Evolutionary conservation across 2,797 vertebrate species (phyloP).

Genomic region (Odontamblyopus lacepedii): DNA sequence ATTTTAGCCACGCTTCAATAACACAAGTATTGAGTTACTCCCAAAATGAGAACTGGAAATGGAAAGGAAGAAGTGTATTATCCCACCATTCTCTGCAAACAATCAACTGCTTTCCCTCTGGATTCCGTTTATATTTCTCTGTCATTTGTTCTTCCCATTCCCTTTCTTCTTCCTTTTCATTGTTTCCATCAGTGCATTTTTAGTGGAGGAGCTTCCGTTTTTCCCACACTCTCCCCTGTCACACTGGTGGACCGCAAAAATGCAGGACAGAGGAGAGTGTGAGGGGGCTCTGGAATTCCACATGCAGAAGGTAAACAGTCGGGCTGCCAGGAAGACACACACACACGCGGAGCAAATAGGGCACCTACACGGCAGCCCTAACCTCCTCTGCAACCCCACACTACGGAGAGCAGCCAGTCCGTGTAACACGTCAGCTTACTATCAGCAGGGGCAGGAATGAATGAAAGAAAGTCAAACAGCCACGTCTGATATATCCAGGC

Average conservation of each 20-base stretch:
- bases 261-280: conserved; percentile 88
- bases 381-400: conserved; percentile 53
- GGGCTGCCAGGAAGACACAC: conserved; percentile 81
- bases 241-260: conserved; percentile 95
- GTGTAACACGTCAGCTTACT: conserved; percentile 42
- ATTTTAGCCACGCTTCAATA: conserved; percentile 71
- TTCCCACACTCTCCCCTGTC: conserved; percentile 98
- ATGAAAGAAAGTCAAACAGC: conserved; percentile 17
- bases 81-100: conserved; percentile 69
- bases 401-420: conserved; percentile 27
- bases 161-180: conserved; percentile 70
- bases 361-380: conserved; percentile 71
- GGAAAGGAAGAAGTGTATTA: conserved; percentile 72
- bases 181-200: conserved; percentile 88
- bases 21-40: conserved; percentile 66
- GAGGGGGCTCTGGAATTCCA: conserved; percentile 89
- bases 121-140: conserved; percentile 80
- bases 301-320: conserved; percentile 87
- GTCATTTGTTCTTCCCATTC: conserved; percentile 65
- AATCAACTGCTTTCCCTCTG: conserved; percentile 72
- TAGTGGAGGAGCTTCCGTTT: conserved; percentile 92
- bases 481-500: not conserved
- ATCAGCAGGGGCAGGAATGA: conserved; percentile 20
- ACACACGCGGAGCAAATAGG: conserved; percentile 74
- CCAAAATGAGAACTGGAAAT: conserved; percentile 62